Evolutionary conservation across 2,888 invertebrate genomes (phyloP).

Genomic region (Mesoligia furuncula): DNA sequence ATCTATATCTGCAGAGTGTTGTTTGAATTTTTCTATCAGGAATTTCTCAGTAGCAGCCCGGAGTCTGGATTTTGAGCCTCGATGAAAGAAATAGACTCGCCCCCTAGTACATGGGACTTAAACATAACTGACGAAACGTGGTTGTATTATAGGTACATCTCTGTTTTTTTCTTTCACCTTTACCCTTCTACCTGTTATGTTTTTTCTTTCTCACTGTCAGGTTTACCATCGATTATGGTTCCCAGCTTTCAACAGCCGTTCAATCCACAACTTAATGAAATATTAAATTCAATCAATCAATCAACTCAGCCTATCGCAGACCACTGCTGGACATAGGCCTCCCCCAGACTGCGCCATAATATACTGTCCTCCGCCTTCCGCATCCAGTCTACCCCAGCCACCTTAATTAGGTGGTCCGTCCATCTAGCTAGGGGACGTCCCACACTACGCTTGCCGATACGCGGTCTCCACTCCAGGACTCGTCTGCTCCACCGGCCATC

Average conservation of each 20-base stretch:
- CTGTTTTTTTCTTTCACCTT: not conserved
- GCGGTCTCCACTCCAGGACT: too few species aligned
- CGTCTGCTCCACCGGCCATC: too few species aligned
- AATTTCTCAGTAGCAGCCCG: not conserved
- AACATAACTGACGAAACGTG: not conserved
- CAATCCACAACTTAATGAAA: not conserved
- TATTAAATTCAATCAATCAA: too few species aligned
- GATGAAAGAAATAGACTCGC: not conserved
- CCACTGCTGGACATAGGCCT: too few species aligned
- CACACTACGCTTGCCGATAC: too few species aligned
- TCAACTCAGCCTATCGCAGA: too few species aligned
- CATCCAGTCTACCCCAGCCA: too few species aligned
- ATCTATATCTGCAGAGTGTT: too few species aligned
- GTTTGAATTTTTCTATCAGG: not conserved
- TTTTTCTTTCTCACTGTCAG: not conserved
- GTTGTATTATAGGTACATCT: not conserved
- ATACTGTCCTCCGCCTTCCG: too few species aligned
- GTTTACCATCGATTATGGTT: not conserved
- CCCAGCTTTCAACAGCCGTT: not conserved
- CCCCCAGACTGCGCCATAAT: too few species aligned
- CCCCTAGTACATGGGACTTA: not conserved
- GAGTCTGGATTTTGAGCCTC: not conserved
- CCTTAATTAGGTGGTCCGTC: too few species aligned
- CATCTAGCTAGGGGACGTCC: too few species aligned
- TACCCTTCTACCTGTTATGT: not conserved